A percentile compares a stretch with the other conserved stretches of the same genome.
These are phyloP conservation scores for Bombus confusus DNA, from an alignment of 1,140 invertebrate species.

Conservation along the genomic window DNA sequence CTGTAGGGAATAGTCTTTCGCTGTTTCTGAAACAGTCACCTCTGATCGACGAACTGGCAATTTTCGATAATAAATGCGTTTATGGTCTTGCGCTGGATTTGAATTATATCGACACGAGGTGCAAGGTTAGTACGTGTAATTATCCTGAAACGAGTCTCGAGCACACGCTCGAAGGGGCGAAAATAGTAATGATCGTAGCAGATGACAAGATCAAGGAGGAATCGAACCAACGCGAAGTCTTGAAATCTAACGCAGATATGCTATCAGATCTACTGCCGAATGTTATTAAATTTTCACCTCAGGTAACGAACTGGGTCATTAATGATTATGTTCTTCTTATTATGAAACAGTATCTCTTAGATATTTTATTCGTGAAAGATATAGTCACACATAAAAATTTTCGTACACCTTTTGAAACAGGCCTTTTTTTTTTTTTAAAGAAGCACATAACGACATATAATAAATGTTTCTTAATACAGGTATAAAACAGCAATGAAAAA, in stretches of 20 bases:
- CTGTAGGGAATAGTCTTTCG: conserved; percentile 76
- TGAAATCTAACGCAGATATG: conserved; percentile 80
- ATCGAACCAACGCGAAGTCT: conserved; percentile 71
- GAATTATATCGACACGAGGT: conserved; percentile 84
- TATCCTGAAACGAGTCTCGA: conserved; percentile 73
- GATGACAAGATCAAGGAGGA: conserved; percentile 48
- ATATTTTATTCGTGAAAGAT: no score
- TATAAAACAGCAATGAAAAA: not conserved
- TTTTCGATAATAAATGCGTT: conserved; percentile 82
- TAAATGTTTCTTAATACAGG: no score
- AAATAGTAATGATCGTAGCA: conserved; percentile 83
- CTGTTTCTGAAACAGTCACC: conserved; percentile 85
- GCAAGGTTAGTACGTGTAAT: conserved; percentile 85
- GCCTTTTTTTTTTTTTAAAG: no score
- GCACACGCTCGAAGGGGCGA: conserved; percentile 78
- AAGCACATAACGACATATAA: no score
- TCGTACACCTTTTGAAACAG: no score
- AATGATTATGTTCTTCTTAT: not conserved
- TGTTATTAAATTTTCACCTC: conserved; percentile 81
- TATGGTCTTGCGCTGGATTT: conserved; percentile 84
- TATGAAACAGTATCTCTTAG: no score
- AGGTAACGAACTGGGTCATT: conserved; percentile 71
- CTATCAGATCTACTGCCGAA: conserved; percentile 81
- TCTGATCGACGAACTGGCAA: conserved; percentile 84
- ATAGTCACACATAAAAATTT: no score